Evolutionary conservation across 2,888 invertebrate genomes (phyloP), one percentile per base, ranked within the genome.

Genomic region (Metacarcinus magister): DNA sequence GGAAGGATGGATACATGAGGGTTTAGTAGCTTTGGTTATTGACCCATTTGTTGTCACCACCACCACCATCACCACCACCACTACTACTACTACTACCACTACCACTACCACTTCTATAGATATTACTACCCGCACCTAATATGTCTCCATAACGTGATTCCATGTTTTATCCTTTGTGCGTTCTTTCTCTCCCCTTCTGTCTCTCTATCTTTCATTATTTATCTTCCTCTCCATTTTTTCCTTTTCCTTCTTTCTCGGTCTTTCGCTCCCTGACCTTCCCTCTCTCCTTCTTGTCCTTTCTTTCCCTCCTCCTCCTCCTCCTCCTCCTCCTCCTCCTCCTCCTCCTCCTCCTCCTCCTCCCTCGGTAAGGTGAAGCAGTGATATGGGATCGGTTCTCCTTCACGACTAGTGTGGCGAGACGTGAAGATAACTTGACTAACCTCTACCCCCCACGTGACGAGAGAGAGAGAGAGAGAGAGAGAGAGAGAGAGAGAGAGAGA

Each of bases 61-160:
- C 13, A 82, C 82, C 28, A 82, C 32, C 32, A 82, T 13, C 28
- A 28, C 82, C 28, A 32, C 32, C 13, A 32, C 82, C 28, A 44
- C 44, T 44, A 90, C 90, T 90, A 90, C 90, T 90, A 90, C 90
- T 90, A 90, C 90, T 90, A 90, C 90, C 44, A 90, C 90, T 90
- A 90, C 90, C 44, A 90, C 90, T 90, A 90, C 90, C 44, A 90
- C 90, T 90, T 44, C 90, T 90, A 90, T 44, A 44, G 44, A 43
- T 90, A 90, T 44, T 90, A 90, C 90, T 90, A 90, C 90, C 32
- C 16, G 32, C 32, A 8, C 48, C 48, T 48, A 48, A 8, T 48
- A 8, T 48, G 13, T 48, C 13, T 8, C 13, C 13, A 48, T 48
- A 8, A 48, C 48, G n/a, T 48, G 7, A 5, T 48, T 48, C 48